A percentile compares a stretch with the other conserved stretches of the same genome.
phyloP scores from a whole-genome alignment of 92 coral and sea anemone genomes.

The Parazoanthus darwini region DNA sequence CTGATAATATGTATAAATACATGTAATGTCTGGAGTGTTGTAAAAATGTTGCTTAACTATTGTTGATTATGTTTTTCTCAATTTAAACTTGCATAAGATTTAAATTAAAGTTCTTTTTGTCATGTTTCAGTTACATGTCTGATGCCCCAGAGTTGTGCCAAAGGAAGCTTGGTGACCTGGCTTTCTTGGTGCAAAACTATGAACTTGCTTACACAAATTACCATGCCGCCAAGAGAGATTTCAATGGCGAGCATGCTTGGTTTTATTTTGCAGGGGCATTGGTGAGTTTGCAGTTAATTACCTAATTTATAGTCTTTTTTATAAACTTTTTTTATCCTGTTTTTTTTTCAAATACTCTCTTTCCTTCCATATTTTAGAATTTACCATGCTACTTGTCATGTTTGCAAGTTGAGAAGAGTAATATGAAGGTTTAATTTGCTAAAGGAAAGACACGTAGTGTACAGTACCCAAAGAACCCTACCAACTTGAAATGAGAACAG shows the following conservation, averaged over 20 bases:
- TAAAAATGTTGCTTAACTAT: no score
- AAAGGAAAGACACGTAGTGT: no score
- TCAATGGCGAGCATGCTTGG: constrained; percentile 96
- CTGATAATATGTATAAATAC: no score
- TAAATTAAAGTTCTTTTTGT: background rate
- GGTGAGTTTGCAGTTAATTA: constrained; percentile 51
- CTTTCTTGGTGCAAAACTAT: constrained; percentile 95
- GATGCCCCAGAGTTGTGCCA: constrained; percentile 89
- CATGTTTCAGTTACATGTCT: constrained; percentile 64
- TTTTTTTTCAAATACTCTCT: background rate
- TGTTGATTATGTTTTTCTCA: no score
- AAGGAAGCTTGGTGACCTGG: constrained; percentile 96
- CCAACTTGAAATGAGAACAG: no score
- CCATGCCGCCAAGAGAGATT: constrained; percentile 97
- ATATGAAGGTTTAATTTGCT: no score
- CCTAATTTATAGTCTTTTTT: background rate
- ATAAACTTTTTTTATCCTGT: no score
- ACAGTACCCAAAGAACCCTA: no score
- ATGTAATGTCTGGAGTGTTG: no score
- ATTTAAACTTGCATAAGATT: no score
- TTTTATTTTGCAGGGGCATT: constrained; percentile 97
- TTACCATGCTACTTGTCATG: no score
- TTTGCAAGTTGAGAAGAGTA: no score
- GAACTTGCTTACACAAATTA: constrained; percentile 93
- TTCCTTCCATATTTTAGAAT: background rate